Base-by-base conservation (phyloP, 2,797 vertebrate genomes). In the Acanthurus leucopareius region DNA sequence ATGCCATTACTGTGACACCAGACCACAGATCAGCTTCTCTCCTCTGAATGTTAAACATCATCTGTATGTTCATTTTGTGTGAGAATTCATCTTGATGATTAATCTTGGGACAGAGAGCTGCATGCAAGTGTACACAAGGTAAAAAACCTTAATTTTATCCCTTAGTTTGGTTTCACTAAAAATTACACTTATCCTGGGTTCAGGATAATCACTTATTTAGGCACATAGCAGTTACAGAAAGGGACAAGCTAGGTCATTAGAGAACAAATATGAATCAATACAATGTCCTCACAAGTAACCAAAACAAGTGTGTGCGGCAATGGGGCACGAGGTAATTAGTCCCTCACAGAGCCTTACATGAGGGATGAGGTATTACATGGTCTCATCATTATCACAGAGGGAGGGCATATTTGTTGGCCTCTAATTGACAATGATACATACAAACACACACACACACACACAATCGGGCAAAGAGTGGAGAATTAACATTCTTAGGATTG, bases 341-440 rank as follows among this genome's bases (percentile, higher is more conserved):
- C 75, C 75, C 75, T 67, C 40, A 47, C 35, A 83, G 68, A 49
- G 77, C 42, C 70, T 49, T 60, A 89, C 80, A 79, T 56, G 73
- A 75, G 49, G 60, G 52, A 54, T 47, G 54, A 79, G 68, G 72
- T 85, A 69, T 72, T 65, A 76, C 76, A 73, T 38, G 44, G 20
- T 52, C 67, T 85, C 54, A 69, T 84, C 63, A 59, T 73, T 48
- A 56, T 40, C 54, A 71, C 35, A 71, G 64, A 61, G 47, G 56
- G 61, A 66, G 74, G 80, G 32, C 53, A 44, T 57, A 40, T 62
- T 67, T 62, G 35, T 67, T 65, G 54, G 68, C 57, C 48, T 77
- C 54, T 75, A 71, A 84, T 75, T 84, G 59, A 57, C 56, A 44
- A 52, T 69, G 63, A 66, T 65, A 53, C 38, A 60, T 28, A 78